These are phyloP conservation scores for Caenorhabditis afra DNA, from an alignment of 2,888 invertebrate genomes.

Conservation along the genomic window DNA sequence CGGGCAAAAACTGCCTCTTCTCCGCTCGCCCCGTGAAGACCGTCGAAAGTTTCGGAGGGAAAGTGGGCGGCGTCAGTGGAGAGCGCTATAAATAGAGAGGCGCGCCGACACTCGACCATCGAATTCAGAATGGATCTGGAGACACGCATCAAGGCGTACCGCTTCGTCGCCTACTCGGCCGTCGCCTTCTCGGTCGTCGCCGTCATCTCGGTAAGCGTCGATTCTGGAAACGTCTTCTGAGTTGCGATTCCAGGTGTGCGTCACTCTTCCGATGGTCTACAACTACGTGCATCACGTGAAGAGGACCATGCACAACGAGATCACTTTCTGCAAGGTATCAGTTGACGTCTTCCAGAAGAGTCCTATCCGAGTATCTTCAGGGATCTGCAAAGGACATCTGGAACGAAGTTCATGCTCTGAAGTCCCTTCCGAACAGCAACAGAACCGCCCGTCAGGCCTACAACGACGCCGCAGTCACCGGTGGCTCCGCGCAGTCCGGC, in stretches of 20 bases:
- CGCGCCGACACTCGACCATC: conserved; percentile 6
- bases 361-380: neutral
- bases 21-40: conserved; percentile 15
- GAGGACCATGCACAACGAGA: conserved; percentile 77
- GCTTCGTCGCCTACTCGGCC: conserved; percentile 65
- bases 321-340: conserved; percentile 78
- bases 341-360: neutral
- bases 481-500: conserved; percentile 68
- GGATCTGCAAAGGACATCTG: conserved; percentile 78
- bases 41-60: conserved; percentile 14
- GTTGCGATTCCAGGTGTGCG: conserved; percentile 49
- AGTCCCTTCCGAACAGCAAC: conserved; percentile 63
- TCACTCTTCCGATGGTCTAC: conserved; percentile 79
- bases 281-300: conserved; percentile 79
- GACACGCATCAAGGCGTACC: conserved; percentile 65
- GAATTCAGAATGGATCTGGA: conserved; percentile 59
- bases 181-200: conserved; percentile 62
- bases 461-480: conserved; percentile 56
- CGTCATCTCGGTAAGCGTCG: conserved; percentile 43
- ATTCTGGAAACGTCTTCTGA: neutral
- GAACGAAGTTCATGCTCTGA: conserved; percentile 69
- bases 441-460: conserved; percentile 73
- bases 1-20: conserved; percentile 9
- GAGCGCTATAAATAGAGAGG: conserved; percentile 22
- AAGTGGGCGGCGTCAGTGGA: conserved; percentile 23